Evolutionary conservation across 2,113 vertebrate species (phyloP).

Genomic region (Motacilla tschutschensis): DNA sequence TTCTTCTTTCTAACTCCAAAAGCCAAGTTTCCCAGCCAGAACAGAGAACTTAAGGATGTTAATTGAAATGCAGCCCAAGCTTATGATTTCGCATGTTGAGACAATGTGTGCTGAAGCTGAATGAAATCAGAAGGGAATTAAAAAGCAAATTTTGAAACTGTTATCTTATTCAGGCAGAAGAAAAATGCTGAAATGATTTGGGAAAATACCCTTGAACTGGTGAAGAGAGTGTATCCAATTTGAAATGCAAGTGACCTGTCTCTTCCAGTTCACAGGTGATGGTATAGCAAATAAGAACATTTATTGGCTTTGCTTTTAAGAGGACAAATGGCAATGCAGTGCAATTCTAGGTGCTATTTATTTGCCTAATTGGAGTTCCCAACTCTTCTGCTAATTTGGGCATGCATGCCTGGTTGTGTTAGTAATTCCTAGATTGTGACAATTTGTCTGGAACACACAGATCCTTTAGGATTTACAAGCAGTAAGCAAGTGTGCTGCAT

Average conservation of each 20-base stretch:
- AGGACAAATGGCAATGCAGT: background rate
- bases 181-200: background rate
- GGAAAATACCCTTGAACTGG: background rate
- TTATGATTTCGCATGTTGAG: background rate
- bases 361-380: background rate
- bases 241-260: background rate
- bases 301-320: background rate
- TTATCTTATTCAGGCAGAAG: background rate
- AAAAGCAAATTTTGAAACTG: background rate
- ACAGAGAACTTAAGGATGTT: background rate
- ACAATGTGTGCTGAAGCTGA: background rate
- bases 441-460: background rate
- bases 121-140: background rate
- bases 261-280: background rate
- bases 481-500: background rate
- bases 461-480: background rate
- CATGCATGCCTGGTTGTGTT: background rate
- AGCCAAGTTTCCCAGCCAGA: background rate
- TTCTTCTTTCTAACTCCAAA: background rate
- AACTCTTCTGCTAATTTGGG: background rate
- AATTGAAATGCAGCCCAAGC: background rate
- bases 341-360: background rate
- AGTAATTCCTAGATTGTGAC: background rate
- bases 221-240: background rate
- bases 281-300: background rate